Conservation (phyloP, 2,113 vertebrate genomes). For the Myodes glareolus region DNA sequence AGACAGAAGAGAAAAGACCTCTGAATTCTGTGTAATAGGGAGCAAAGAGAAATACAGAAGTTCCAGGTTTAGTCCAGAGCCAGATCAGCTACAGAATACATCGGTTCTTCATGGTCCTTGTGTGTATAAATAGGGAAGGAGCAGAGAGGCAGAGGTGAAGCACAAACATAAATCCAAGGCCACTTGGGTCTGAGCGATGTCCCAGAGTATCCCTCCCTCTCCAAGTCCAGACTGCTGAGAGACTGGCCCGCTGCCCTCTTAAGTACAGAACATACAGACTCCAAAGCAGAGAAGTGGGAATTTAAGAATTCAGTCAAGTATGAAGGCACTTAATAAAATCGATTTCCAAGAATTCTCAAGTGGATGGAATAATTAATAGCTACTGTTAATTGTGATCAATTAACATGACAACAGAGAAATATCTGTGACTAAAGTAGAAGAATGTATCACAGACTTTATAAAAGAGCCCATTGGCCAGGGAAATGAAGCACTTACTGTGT, state of each 20-base stretch:
- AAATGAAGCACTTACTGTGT: conserved; percentile 58
- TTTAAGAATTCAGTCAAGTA: conserved; percentile 22
- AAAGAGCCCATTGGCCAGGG: conserved; percentile 42
- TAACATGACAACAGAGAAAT: conserved; percentile 68
- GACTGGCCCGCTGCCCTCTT: neutral
- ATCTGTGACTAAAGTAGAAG: conserved; percentile 57
- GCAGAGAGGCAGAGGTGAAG: fast-evolving
- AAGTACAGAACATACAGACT: neutral
- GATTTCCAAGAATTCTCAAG: conserved; percentile 29
- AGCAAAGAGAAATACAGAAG: neutral
- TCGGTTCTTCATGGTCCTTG: neutral
- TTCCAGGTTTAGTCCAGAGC: neutral
- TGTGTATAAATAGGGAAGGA: neutral
- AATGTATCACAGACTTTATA: conserved; percentile 59
- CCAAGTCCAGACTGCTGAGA: neutral
- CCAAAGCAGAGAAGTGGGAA: neutral
- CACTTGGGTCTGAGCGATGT: neutral
- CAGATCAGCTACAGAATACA: neutral
- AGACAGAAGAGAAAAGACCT: neutral
- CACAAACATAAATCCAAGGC: neutral
- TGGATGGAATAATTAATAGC: conserved; percentile 75
- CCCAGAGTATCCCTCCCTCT: neutral
- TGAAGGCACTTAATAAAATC: conserved; percentile 61
- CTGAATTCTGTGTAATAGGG: neutral
- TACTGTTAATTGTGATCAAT: conserved; percentile 74